Percentiles rank a stretch among this genome's conserved stretches.
Conservation (phyloP, 2,113 vertebrate species). For the Neotragus pygmaeus region DNA sequence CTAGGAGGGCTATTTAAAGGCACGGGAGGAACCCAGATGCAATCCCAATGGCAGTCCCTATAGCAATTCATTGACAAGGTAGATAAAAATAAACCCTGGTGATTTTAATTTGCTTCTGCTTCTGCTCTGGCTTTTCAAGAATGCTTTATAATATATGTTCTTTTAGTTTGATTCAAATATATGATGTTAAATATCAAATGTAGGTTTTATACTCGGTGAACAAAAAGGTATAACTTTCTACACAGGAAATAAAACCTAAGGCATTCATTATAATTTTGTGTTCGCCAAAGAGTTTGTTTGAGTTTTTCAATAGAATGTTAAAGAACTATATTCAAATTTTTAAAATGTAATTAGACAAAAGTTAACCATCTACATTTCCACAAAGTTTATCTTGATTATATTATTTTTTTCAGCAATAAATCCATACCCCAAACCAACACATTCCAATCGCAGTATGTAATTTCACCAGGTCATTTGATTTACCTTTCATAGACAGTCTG, state of each 20-base stretch:
- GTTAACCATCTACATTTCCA: not conserved
- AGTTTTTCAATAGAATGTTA: not conserved
- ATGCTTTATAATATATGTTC: not conserved
- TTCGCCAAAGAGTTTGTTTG: not conserved
- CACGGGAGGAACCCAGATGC: not conserved
- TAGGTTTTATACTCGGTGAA: not conserved
- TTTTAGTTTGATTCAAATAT: not conserved
- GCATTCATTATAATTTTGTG: not conserved
- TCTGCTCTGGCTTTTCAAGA: not conserved
- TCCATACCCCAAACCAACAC: not conserved
- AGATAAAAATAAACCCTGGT: not conserved
- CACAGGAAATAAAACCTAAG: not conserved
- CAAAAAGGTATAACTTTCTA: not conserved
- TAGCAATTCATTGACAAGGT: not conserved
- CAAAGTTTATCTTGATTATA: not conserved
- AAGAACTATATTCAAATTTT: not conserved
- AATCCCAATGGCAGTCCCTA: not conserved
- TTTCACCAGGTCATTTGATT: not conserved
- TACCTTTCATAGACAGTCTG: not conserved
- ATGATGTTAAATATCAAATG: not conserved
- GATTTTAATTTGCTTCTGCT: not conserved
- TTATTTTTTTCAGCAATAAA: not conserved
- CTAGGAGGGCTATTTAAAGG: not conserved
- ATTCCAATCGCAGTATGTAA: fast-evolving
- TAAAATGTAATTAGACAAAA: not conserved